These are phyloP conservation scores for Zaprionus vittiger DNA, from an alignment of 1,140 invertebrate species.

Conservation along the genomic window DNA sequence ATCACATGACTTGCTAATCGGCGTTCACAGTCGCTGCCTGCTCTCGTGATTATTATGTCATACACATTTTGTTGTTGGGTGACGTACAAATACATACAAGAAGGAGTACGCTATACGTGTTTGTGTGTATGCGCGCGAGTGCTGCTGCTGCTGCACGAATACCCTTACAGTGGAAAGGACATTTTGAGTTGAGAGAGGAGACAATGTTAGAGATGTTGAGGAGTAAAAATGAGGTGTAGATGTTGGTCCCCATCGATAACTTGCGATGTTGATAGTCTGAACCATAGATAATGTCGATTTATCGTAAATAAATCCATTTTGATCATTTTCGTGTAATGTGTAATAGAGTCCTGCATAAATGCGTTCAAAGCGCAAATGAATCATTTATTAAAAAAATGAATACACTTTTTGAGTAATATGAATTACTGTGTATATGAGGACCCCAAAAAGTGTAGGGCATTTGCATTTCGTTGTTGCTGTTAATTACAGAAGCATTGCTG, in stretches of 20 bases:
- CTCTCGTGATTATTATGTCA: slow-evolving; percentile 84
- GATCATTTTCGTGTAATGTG: too few species aligned
- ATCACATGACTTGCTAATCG: slow-evolving; percentile 84
- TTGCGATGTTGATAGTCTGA: too few species aligned
- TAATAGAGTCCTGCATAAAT: neutral
- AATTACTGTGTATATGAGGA: too few species aligned
- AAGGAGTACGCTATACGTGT: neutral
- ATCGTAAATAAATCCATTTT: too few species aligned
- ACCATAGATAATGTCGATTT: too few species aligned
- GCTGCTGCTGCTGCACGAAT: slow-evolving; percentile 5
- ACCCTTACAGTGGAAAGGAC: slow-evolving; percentile 25
- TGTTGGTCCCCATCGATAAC: too few species aligned
- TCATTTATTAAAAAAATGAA: too few species aligned
- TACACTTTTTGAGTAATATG: too few species aligned
- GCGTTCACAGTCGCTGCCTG: slow-evolving; percentile 72
- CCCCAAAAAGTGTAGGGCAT: slow-evolving; percentile 1
- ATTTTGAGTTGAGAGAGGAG: slow-evolving; percentile 15
- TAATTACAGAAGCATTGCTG: neutral
- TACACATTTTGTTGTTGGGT: slow-evolving; percentile 76
- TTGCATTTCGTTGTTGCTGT: neutral
- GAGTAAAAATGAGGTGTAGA: too few species aligned
- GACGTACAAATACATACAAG: slow-evolving; percentile 11
- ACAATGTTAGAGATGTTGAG: too few species aligned
- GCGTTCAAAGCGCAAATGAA: too few species aligned
- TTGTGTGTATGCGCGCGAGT: slow-evolving; percentile 5